Evolutionary conservation across 2,797 vertebrate species (phyloP), one percentile per base, ranked within the genome.

Genomic region (Anniella stebbinsi): DNA sequence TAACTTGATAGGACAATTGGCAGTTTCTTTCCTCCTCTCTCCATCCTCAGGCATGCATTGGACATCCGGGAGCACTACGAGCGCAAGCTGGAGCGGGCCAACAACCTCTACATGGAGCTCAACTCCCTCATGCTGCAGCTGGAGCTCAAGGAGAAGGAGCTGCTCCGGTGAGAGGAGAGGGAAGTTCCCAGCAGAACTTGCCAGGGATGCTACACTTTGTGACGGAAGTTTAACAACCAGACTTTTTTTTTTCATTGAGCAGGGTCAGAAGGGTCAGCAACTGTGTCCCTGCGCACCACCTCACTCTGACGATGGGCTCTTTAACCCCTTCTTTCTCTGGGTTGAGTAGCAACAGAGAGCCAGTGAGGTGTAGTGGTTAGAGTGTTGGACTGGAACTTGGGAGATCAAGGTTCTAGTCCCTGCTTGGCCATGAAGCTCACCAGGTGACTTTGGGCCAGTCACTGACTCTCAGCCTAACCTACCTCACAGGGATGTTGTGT

Each of bases 61-160:
- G 99, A 99, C 96, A 99, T 99, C 96, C 97, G 99, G 91, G 99
- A 99, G 93, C 99, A 99, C 96, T 99, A 99, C 9, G 99, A 99
- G 95, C 97, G 99, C 91, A 99, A 99, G 91, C 96, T 99, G 95
- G 99, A 99, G 91, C 96, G 99, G 85, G 99, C 99, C 96, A 99
- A 99, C 96, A 99, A 99, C 91, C 98, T 99, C 23, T 99, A 99
- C 97, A 99, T 99, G 99, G 99, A 99, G 94, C 98, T 99, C 1
- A 99, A 98, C 1, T 98, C 98, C 0, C 98, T 99, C 45, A 99
- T 99, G 99, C 94, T 99, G 89, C 99, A 99, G 96, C 97, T 99
- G 95, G 99, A 99, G 95, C 98, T 99, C 86, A 99, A 99, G 96
- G 99, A 99, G 96, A 98, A 98, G 92, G 99, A 99, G 94, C 97